Evolutionary conservation across 2,888 invertebrate genomes (phyloP), one percentile per base, ranked within the genome.

Genomic region (Erebia aethiops): DNA sequence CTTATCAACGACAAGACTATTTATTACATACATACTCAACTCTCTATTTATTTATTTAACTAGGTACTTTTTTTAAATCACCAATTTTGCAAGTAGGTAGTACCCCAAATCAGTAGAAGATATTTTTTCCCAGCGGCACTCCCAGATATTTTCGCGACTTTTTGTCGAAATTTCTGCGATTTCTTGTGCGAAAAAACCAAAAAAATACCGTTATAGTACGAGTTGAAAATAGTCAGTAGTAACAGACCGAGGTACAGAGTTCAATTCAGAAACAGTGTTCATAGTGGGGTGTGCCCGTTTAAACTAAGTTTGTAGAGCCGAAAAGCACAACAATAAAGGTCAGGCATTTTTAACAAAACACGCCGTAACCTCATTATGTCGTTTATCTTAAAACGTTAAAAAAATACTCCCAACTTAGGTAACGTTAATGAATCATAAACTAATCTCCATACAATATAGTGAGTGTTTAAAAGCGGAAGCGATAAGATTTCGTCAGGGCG

Each of bases 381-480:
- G 7, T 14, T 49, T 18, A 49, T 14, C 49, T 57, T 57, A 71
- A 67, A 67, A 41, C 62, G 52, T 74, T 54, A 64, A 72, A 64
- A 72, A 72, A 72, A 61, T 54, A 64, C 58, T 70, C 70, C 46
- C 41, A 68, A 67, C 61, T 70, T 67, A 49, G 67, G 68, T 52
- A 71, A 70, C 67, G 64, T 52, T 82, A 88, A 88, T 89, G 90
- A 90, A 82, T 90, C 89, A 89, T 86, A 84, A 82, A 79, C 81
- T 89, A 89, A 90, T 87, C 88, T 87, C 76, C 71, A 79, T 77
- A 89, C 86, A 88, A 87, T 83, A 82, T 81, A 78, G 80, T 77
- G 80, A 82, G 78, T 86, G 86, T 88, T 84, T 79, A 79, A 81
- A 82, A 85, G 82, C 90, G 90, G 91, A 90, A 83, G 86, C 74